Percentiles rank a stretch among this genome's conserved stretches.
These are phyloP conservation scores for Otis tarda DNA, from an alignment of 2,113 vertebrate species.

Conservation along the genomic window DNA sequence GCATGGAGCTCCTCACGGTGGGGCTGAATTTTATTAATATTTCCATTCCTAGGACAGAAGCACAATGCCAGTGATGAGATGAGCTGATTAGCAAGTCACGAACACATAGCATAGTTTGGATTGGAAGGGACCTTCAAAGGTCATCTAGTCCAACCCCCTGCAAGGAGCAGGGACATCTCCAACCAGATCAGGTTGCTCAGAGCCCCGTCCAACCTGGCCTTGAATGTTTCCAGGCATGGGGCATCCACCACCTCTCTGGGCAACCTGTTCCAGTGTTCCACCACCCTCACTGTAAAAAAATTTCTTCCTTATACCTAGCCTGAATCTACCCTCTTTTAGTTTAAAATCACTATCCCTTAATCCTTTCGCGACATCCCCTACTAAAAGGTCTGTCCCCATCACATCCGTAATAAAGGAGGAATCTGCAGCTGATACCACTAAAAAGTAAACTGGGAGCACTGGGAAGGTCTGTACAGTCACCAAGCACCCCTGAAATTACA, in stretches of 20 bases:
- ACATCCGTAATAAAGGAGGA: background rate
- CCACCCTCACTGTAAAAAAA: background rate
- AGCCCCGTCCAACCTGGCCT: background rate
- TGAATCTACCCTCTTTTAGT: background rate
- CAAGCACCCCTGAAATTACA: fast-evolving
- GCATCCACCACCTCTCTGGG: background rate
- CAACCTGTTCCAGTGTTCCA: background rate
- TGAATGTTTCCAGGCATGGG: background rate
- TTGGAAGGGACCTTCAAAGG: background rate
- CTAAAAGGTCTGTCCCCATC: background rate
- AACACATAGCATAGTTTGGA: background rate
- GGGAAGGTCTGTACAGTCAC: background rate
- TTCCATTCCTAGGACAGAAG: background rate
- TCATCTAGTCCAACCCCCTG: background rate
- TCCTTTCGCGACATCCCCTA: background rate
- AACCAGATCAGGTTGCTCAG: background rate
- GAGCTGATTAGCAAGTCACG: background rate
- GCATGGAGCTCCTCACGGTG: background rate
- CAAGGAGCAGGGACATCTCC: background rate
- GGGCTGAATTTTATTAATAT: background rate
- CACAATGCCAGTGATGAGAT: background rate
- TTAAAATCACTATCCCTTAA: background rate
- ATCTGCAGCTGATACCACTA: background rate
- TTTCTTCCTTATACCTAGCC: background rate
- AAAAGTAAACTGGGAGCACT: background rate